phyloP scores from a whole-genome alignment of 2,888 invertebrate genomes.

The Lithodes maja region DNA sequence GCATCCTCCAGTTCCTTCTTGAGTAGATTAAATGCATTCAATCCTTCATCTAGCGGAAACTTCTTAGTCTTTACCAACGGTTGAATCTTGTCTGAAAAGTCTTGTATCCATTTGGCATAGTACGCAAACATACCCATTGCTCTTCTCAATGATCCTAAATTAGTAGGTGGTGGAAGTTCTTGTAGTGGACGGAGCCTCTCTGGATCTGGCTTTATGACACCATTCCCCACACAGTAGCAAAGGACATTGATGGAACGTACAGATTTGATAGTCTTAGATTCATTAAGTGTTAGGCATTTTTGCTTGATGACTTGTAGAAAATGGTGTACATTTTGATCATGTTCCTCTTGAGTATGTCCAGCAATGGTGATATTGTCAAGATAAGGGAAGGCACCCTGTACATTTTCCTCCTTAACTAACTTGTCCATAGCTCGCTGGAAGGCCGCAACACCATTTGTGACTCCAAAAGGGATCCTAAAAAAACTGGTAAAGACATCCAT shows the following conservation, averaged over 20 bases:
- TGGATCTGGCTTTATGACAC: slow-evolving; percentile 24
- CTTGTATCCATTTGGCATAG: slow-evolving; percentile 44
- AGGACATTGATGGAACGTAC: slow-evolving; percentile 41
- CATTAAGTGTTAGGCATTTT: slow-evolving; percentile 25
- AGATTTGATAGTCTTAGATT: slow-evolving; percentile 17
- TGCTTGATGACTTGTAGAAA: slow-evolving; percentile 1
- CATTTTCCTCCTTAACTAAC: slow-evolving; percentile 24
- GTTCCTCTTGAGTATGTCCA: slow-evolving; percentile 28
- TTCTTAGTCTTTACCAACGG: slow-evolving; percentile 29
- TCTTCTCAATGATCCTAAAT: slow-evolving; percentile 31
- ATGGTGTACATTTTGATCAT: slow-evolving; percentile 23
- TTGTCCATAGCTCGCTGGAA: slow-evolving; percentile 42
- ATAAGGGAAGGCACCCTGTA: slow-evolving; percentile 24
- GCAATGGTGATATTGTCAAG: slow-evolving; percentile 37
- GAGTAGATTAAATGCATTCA: slow-evolving; percentile 28
- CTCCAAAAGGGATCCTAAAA: slow-evolving; percentile 41
- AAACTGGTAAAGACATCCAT: slow-evolving; percentile 65
- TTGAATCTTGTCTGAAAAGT: slow-evolving; percentile 38
- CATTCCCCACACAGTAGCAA: not conserved
- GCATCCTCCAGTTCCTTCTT: not conserved
- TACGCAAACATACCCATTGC: slow-evolving; percentile 49
- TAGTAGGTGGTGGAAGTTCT: slow-evolving; percentile 30
- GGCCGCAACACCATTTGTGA: slow-evolving; percentile 45
- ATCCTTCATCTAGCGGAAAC: slow-evolving; percentile 34
- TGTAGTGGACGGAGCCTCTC: slow-evolving; percentile 39